Evolutionary conservation across 2,113 vertebrate species (phyloP), one percentile per base, ranked within the genome.

Genomic region (Xenopus borealis): DNA sequence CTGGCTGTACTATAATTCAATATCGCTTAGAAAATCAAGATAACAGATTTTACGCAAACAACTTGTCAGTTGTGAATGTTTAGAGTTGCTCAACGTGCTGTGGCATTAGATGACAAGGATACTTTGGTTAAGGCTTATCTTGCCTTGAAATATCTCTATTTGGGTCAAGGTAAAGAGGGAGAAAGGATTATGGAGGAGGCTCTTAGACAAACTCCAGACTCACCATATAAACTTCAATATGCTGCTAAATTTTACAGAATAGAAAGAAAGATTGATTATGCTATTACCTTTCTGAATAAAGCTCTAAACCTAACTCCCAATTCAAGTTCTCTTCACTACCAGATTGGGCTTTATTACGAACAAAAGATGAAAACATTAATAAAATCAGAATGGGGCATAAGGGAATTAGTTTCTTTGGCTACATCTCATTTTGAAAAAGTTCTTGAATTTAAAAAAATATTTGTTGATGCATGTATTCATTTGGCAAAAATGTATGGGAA

Each of bases 221-320:
- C 23, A 27, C 23, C 23, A 27, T 1, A 27, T 27, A 2, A 2
- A 27, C 1, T 27, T 27, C 23, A 3, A 12, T 88, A 94, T 16
- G 89, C 86, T 20, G 89, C 86, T 30, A 92, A 79, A 52, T 94
- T 93, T 84, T 93, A 93, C 65, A 89, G 91, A 75, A 89, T 53
- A 62, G 86, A 84, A 79, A 66, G 80, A 19, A 6, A 80, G 1
- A 4, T 78, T 23, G 53, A 86, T 14, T 84, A 80, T 78, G 85
- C 92, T 55, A 1, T 89, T 5, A 0, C 75, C 1, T 61, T 88
- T 79, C 81, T 94, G 69, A 27, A 80, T 23, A 85, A 75, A 75
- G 87, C 88, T 55, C 66, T 93, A 33, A 18, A 27, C 18, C 62
- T 81, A 16, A 86, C 79, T 0, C 90, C 92, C 16, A 83, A 68